These are phyloP conservation scores for Cyclura pinguis DNA, from an alignment of 2,797 vertebrate species.

Conservation along the genomic window DNA sequence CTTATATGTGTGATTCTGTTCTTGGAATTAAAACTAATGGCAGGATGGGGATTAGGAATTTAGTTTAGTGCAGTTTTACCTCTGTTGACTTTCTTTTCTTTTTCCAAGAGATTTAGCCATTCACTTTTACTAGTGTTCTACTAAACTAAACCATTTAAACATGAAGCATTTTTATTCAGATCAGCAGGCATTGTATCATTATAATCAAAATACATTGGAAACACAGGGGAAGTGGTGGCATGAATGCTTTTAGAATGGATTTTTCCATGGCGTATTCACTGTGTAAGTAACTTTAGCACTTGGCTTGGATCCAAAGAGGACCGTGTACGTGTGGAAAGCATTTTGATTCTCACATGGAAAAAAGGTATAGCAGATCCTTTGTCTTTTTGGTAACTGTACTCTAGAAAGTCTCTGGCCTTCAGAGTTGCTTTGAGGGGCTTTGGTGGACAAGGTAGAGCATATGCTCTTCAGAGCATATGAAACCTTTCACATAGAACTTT, in stretches of 20 bases:
- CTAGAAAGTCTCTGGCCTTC: background rate
- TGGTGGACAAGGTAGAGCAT: background rate
- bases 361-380: too few relatives aligned
- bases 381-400: background rate
- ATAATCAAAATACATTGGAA: background rate
- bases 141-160: background rate
- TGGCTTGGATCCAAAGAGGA: background rate
- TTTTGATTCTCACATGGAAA: background rate
- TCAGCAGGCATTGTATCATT: background rate
- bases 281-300: background rate
- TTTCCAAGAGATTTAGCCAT: background rate
- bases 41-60: background rate
- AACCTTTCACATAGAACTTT: background rate
- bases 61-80: background rate
- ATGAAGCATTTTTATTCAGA: background rate
- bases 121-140: background rate
- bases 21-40: slow-evolving; percentile 21
- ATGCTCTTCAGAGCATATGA: too few relatives aligned
- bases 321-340: background rate
- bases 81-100: slow-evolving; percentile 23
- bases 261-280: background rate
- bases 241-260: background rate
- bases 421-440: background rate
- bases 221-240: background rate
- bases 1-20: background rate